Conservation (phyloP, 1,140 invertebrate species). For the Monochamus saltuarius region DNA sequence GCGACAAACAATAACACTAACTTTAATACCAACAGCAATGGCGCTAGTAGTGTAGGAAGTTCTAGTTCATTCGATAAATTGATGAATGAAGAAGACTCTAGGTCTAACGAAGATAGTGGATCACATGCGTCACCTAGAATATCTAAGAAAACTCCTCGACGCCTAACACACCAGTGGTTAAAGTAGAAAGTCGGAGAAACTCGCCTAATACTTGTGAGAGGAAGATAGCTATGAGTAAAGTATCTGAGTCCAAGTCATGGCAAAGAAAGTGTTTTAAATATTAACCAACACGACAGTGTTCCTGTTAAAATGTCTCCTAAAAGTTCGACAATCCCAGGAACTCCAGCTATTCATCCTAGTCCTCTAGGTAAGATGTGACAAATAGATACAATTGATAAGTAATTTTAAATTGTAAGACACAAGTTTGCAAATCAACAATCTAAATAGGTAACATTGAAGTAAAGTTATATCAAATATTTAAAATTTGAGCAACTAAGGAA, state of each 20-base stretch:
- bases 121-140: constrained; percentile 56
- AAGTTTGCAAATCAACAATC: no score
- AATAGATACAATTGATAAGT: neutral
- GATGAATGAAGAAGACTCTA: constrained; percentile 71
- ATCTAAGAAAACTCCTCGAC: constrained; percentile 55
- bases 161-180: constrained; percentile 48
- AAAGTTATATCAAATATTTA: no score
- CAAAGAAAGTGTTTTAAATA: constrained; percentile 33
- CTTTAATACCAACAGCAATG: constrained; percentile 69
- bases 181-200: constrained; percentile 64
- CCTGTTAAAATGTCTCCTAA: constrained; percentile 55
- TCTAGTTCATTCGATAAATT: constrained; percentile 73
- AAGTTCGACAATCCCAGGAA: constrained; percentile 19
- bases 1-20: constrained; percentile 72
- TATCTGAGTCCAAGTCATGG: constrained; percentile 39
- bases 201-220: constrained; percentile 58
- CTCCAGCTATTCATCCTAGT: constrained; percentile 55
- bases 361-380: constrained; percentile 52
- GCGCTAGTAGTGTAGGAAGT: constrained; percentile 68
- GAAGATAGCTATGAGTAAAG: constrained; percentile 56
- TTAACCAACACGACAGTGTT: constrained; percentile 28
- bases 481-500: no score
- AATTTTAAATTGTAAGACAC: no score
- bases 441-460: no score
- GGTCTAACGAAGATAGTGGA: constrained; percentile 64